Evolutionary conservation across 1,140 invertebrate species (phyloP).

Genomic region (Drosophila gunungcola): DNA sequence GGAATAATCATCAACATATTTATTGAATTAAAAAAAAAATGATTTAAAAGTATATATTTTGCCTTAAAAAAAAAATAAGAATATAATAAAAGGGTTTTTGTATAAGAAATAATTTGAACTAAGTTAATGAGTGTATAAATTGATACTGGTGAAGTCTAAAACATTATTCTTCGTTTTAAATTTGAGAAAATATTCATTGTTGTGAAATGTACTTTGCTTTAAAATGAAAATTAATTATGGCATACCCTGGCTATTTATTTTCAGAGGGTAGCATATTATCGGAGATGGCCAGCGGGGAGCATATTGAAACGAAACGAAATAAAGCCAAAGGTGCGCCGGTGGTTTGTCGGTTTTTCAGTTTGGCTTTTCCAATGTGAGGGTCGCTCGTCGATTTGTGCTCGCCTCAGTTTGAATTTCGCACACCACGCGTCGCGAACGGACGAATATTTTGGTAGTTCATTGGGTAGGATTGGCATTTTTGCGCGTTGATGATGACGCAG

Average conservation of each 20-base stretch:
- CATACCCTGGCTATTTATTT: neutral
- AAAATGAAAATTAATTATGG: too few relatives aligned
- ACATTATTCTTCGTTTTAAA: too few relatives aligned
- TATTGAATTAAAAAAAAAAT: too few relatives aligned
- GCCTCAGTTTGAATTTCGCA: conserved; percentile 65
- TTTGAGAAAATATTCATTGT: too few relatives aligned
- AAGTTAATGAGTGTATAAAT: too few relatives aligned
- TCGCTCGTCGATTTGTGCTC: conserved; percentile 23
- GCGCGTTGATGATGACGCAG: conserved; percentile 54
- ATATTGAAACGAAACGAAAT: conserved; percentile 48
- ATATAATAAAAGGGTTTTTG: too few relatives aligned
- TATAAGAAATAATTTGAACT: too few relatives aligned
- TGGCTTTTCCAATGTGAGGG: conserved; percentile 56
- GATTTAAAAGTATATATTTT: too few relatives aligned
- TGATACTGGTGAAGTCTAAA: too few relatives aligned
- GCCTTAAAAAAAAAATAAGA: too few relatives aligned
- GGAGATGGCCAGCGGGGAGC: conserved; percentile 41
- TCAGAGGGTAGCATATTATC: conserved; percentile 9
- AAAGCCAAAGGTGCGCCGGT: conserved; percentile 59
- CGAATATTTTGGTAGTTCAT: conserved; percentile 16
- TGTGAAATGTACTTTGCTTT: too few relatives aligned
- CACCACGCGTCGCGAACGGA: conserved; percentile 43
- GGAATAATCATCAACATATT: too few relatives aligned
- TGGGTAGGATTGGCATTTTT: conserved; percentile 39
- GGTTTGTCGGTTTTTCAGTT: conserved; percentile 52